These are phyloP conservation scores for Henicopernis longicauda DNA, from an alignment of 2,113 vertebrate genomes.

Conservation along the genomic window DNA sequence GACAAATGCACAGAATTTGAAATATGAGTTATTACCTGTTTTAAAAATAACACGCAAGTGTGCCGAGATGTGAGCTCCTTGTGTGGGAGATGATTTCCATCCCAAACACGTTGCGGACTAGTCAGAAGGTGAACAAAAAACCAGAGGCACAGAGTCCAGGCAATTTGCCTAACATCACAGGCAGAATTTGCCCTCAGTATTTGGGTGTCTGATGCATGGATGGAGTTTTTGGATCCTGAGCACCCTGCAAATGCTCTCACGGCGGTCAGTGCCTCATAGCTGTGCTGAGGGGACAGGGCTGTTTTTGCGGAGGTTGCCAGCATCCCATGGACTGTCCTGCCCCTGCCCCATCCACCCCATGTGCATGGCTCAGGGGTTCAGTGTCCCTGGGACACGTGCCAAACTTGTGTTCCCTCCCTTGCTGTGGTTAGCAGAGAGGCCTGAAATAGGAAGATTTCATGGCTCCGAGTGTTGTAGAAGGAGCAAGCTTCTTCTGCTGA, in stretches of 20 bases:
- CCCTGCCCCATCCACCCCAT: fast-evolving
- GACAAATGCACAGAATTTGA: neutral
- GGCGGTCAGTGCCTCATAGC: neutral
- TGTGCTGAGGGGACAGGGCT: neutral
- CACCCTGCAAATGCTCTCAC: fast-evolving
- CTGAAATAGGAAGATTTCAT: neutral
- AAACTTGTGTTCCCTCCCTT: neutral
- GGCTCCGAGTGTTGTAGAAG: neutral
- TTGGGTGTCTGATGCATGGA: neutral
- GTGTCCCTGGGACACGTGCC: neutral
- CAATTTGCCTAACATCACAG: neutral
- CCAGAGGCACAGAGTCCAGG: neutral
- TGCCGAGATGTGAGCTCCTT: neutral
- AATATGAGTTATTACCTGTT: neutral
- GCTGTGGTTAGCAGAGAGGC: neutral
- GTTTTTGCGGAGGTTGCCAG: neutral
- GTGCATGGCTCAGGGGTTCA: neutral
- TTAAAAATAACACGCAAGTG: fast-evolving
- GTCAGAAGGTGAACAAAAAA: neutral
- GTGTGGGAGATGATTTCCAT: neutral
- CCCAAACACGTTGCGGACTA: fast-evolving
- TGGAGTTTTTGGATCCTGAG: neutral
- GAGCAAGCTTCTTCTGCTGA: neutral
- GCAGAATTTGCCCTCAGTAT: neutral
- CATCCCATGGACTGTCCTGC: fast-evolving